Conservation (phyloP, 1,140 invertebrate species). For the Ditylenchus dipsaci region DNA sequence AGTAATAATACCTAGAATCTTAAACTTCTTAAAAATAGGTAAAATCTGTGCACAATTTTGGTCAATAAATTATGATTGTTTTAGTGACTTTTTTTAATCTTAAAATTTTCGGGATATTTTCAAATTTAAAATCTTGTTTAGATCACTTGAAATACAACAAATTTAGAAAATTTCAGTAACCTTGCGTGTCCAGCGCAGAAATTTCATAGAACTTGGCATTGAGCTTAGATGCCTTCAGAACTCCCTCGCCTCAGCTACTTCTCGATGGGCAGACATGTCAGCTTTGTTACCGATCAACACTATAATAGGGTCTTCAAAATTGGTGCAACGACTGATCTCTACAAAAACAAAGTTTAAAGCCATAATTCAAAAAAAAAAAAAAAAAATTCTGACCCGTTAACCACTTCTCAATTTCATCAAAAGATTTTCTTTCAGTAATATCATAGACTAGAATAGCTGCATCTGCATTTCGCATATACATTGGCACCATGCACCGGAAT, state of each 20-base stretch:
- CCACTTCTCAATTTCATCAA: slow-evolving; percentile 59
- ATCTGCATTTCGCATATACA: slow-evolving; percentile 95
- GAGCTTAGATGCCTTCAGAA: slow-evolving; percentile 13
- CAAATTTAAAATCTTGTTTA: background rate
- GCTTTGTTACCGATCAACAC: slow-evolving; percentile 99
- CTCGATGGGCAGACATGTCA: slow-evolving; percentile 90
- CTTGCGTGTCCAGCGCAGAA: slow-evolving; percentile 17
- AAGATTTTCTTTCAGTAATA: slow-evolving; percentile 90
- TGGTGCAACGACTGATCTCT: slow-evolving; percentile 25
- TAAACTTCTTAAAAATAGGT: too few relatives aligned
- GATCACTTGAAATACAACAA: too few relatives aligned
- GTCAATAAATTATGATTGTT: too few relatives aligned
- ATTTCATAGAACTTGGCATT: slow-evolving; percentile 20
- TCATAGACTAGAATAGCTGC: slow-evolving; percentile 95
- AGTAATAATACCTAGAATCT: too few relatives aligned
- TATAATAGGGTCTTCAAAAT: slow-evolving; percentile 73
- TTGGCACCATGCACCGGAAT: slow-evolving; percentile 88
- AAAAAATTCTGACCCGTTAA: slow-evolving; percentile 10
- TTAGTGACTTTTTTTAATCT: too few relatives aligned
- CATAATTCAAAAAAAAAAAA: background rate
- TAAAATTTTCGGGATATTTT: background rate
- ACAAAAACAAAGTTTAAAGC: background rate
- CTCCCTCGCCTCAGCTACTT: slow-evolving; percentile 97
- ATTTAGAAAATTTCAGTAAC: too few relatives aligned
- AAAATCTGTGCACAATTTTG: too few relatives aligned